Evolutionary conservation across 1,140 invertebrate genomes (phyloP).

Genomic region (Drosophila kepulauana): DNA sequence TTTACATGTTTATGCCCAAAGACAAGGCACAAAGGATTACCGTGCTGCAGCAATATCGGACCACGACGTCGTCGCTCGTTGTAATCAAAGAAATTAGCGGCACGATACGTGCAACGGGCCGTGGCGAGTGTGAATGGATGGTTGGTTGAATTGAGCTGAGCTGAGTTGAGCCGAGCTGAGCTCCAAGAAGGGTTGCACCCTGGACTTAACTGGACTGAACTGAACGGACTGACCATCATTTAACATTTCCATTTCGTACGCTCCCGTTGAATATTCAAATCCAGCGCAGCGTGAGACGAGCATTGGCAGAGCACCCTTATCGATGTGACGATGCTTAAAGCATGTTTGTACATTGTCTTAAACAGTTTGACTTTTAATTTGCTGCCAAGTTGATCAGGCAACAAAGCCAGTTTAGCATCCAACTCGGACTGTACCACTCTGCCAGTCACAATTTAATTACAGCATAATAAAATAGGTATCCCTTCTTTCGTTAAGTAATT

Average conservation of each 20-base stretch:
- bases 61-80: slow-evolving; percentile 50
- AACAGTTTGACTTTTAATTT: slow-evolving; percentile 84
- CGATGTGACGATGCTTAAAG: slow-evolving; percentile 59
- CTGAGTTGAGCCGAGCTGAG: slow-evolving; percentile 23
- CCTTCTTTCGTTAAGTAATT: slow-evolving; percentile 30
- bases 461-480: slow-evolving; percentile 24
- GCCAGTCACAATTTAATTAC: slow-evolving; percentile 66
- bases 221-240: slow-evolving; percentile 38
- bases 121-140: slow-evolving; percentile 58
- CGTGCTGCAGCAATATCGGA: slow-evolving; percentile 45
- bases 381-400: slow-evolving; percentile 60
- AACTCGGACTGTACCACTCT: slow-evolving; percentile 15
- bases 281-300: slow-evolving; percentile 67
- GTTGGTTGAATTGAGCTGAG: slow-evolving; percentile 45
- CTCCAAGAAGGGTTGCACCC: slow-evolving; percentile 57
- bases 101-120: slow-evolving; percentile 75
- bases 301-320: slow-evolving; percentile 47
- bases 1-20: slow-evolving; percentile 50
- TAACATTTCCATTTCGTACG: slow-evolving; percentile 11
- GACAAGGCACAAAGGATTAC: slow-evolving; percentile 73
- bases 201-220: slow-evolving; percentile 1
- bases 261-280: slow-evolving; percentile 57
- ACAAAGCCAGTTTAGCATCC: slow-evolving; percentile 31
- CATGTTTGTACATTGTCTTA: slow-evolving; percentile 78
- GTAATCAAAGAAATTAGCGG: slow-evolving; percentile 83